These are phyloP conservation scores for Lymantria monacha DNA, from an alignment of 2,888 invertebrate species.

Conservation along the genomic window DNA sequence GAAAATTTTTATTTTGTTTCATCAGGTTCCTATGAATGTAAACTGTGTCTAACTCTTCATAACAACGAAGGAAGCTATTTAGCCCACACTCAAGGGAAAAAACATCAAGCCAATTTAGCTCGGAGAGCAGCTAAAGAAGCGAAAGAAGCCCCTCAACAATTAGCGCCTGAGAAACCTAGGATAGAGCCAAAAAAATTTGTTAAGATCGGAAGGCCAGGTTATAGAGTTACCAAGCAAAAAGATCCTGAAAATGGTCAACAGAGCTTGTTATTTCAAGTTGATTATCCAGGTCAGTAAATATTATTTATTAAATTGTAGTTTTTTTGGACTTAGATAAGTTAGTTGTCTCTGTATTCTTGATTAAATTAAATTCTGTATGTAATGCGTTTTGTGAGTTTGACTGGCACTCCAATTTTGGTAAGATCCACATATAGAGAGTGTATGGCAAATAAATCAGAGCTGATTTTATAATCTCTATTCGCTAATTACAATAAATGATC, in stretches of 20 bases:
- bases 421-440: no score
- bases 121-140: slow-evolving; percentile 99
- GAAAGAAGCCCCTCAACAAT: slow-evolving; percentile 96
- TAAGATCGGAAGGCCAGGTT: slow-evolving; percentile 99
- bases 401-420: no score
- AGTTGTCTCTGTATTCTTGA: neutral
- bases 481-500: no score
- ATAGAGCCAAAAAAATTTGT: slow-evolving; percentile 99
- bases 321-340: neutral
- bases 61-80: slow-evolving; percentile 99
- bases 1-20: slow-evolving; percentile 5
- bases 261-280: slow-evolving; percentile 97
- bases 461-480: no score
- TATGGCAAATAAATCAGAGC: no score
- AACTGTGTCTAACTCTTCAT: slow-evolving; percentile 98
- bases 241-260: slow-evolving; percentile 98
- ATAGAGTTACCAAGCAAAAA: slow-evolving; percentile 98
- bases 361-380: no score
- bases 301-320: neutral
- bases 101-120: slow-evolving; percentile 99
- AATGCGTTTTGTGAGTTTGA: no score
- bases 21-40: slow-evolving; percentile 97
- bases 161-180: slow-evolving; percentile 96
- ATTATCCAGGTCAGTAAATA: slow-evolving; percentile 88
- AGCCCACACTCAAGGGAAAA: slow-evolving; percentile 99